Base-by-base conservation (phyloP, 2,888 invertebrate genomes). In the Tachina fera region DNA sequence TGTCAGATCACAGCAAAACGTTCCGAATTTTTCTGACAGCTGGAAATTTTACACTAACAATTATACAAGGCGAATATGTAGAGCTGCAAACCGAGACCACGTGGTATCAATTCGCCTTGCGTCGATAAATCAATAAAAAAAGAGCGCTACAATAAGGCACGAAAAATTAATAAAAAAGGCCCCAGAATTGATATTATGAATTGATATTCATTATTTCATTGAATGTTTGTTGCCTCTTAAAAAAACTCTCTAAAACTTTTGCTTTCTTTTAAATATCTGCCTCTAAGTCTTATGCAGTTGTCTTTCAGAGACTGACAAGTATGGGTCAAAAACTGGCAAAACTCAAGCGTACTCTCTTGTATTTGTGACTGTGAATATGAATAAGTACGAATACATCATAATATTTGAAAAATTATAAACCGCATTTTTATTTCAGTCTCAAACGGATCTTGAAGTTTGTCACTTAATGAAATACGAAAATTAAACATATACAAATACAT, bases 251-350 rank as follows among this genome's bases (percentile, higher is more conserved):
- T 6, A 31, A 6, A 31, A 0, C 11, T 19, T 53, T 13, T 16
- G 9, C 11, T 19, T 53, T n/a, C 43, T 13, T 77, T 77, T 45
- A 72, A 39, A 41, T 60, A 31, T 19, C 77, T 83, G 71, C 6
- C 22, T 6, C 45, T 51, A 4, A 45, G 39, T 39, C 22, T 56
- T 10, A 31, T 56, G 60, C 22, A 39, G 72, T 61, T 78, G 60
- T 56, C 67, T 9, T 77, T 60, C 63, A 80, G 68, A 80, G 61
- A 83, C 76, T 80, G 83, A 80, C 83, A 83, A 86, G 79, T 83
- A 58, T 86, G 82, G 86, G 83, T 86, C 86, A 86, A 76, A 81
- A 80, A 58, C 79, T 83, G 76, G 63, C 76, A 80, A 80, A 67
- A 56, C 53, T 47, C 41, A 76, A 67, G 67, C 39, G 41, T 49